Percentiles rank a stretch among this genome's conserved stretches.
Conservation (phyloP, 2,888 invertebrate species). For the Ypsolopha scabrella region DNA sequence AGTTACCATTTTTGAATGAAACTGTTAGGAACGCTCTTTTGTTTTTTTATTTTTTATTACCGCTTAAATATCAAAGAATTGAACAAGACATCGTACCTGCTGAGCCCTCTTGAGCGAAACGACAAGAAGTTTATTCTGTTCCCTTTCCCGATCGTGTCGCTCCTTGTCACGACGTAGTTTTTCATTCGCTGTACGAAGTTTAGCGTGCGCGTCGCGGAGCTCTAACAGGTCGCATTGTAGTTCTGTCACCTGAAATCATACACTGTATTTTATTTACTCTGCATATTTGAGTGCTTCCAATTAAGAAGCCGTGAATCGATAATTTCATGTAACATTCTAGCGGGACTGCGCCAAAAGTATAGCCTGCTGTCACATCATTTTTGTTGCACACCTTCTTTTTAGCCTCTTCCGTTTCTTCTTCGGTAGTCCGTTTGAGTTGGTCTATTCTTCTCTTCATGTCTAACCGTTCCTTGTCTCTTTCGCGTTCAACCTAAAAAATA, state of each 20-base stretch:
- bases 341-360: neutral
- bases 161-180: conserved; percentile 90
- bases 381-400: conserved; percentile 76
- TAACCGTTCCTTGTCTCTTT: conserved; percentile 88
- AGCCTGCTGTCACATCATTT: neutral
- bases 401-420: conserved; percentile 91
- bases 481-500: conserved; percentile 79
- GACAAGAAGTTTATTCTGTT: conserved; percentile 64
- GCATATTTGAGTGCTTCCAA: too few species aligned
- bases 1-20: too few species aligned
- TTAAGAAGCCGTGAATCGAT: too few species aligned
- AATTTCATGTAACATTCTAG: neutral
- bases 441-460: conserved; percentile 89
- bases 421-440: conserved; percentile 84
- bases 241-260: conserved; percentile 66
- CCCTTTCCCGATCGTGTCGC: conserved; percentile 84
- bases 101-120: conserved; percentile 59
- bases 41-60: too few species aligned
- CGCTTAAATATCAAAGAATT: too few species aligned
- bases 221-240: conserved; percentile 90
- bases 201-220: conserved; percentile 91
- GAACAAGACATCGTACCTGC: conserved; percentile 37
- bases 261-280: too few species aligned
- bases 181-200: conserved; percentile 90
- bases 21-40: too few species aligned